Percentiles rank a stretch among this genome's conserved stretches.
Conservation (phyloP, 2,888 invertebrate species). For the Pardosa pseudoannulata region DNA sequence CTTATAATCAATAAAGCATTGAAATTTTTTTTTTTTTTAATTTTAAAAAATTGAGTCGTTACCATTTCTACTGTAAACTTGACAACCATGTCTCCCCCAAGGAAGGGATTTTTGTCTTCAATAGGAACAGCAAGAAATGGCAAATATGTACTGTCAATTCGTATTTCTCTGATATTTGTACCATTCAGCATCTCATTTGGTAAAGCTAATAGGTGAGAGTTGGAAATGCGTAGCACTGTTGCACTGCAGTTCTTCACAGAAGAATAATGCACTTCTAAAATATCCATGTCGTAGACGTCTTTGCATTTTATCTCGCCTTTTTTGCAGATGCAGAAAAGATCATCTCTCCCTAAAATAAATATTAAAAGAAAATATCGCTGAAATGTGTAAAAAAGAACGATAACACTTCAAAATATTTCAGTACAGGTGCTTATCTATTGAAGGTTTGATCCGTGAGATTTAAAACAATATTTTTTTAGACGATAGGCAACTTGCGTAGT, state of each 20-base stretch:
- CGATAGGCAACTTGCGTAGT: too few relatives aligned
- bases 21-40: too few relatives aligned
- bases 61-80: not conserved
- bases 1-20: too few relatives aligned
- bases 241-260: not conserved
- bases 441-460: too few relatives aligned
- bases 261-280: not conserved
- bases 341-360: not conserved
- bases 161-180: not conserved
- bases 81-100: not conserved
- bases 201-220: not conserved
- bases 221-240: not conserved
- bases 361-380: too few relatives aligned
- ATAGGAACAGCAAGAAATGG: slow-evolving; percentile 11
- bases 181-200: slow-evolving; percentile 2
- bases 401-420: too few relatives aligned
- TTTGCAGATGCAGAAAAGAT: not conserved
- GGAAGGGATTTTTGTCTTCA: not conserved
- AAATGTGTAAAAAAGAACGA: too few relatives aligned
- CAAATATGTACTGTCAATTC: not conserved
- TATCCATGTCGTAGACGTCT: not conserved
- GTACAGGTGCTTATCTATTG: too few relatives aligned
- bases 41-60: not conserved
- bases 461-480: too few relatives aligned
- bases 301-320: slow-evolving; percentile 16